These are phyloP conservation scores for Koerneria pararmatus DNA, from an alignment of 2,888 invertebrate species.

Conservation along the genomic window DNA sequence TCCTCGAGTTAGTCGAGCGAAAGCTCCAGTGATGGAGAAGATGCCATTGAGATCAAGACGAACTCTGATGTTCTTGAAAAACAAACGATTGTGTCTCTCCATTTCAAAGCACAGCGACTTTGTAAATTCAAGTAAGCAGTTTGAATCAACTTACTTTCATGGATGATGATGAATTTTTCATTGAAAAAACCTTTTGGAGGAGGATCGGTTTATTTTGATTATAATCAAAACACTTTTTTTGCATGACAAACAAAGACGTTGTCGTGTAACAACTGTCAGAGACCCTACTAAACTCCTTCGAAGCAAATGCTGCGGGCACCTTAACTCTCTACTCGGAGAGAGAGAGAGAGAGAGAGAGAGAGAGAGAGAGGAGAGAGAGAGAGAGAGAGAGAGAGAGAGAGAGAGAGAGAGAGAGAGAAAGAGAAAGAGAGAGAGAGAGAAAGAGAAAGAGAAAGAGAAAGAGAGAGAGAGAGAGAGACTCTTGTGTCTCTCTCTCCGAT, in stretches of 20 bases:
- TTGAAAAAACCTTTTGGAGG: not conserved
- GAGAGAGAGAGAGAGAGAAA: constrained; percentile 12
- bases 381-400: constrained; percentile 4
- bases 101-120: not conserved
- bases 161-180: no score
- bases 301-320: no score
- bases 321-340: no score
- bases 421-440: not conserved
- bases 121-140: not conserved
- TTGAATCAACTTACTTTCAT: no score
- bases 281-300: no score
- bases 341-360: not conserved
- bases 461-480: constrained; percentile 12
- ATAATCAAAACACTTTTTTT: no score
- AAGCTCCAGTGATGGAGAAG: not conserved
- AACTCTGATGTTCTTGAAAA: not conserved
- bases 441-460: constrained; percentile 5
- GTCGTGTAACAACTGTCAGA: no score
- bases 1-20: no score
- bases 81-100: not conserved
- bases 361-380: constrained; percentile 6
- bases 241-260: no score
- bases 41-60: not conserved
- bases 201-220: no score
- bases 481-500: no score